These are phyloP conservation scores for Odontamblyopus rebecca DNA, from an alignment of 2,797 vertebrate genomes.

Conservation along the genomic window DNA sequence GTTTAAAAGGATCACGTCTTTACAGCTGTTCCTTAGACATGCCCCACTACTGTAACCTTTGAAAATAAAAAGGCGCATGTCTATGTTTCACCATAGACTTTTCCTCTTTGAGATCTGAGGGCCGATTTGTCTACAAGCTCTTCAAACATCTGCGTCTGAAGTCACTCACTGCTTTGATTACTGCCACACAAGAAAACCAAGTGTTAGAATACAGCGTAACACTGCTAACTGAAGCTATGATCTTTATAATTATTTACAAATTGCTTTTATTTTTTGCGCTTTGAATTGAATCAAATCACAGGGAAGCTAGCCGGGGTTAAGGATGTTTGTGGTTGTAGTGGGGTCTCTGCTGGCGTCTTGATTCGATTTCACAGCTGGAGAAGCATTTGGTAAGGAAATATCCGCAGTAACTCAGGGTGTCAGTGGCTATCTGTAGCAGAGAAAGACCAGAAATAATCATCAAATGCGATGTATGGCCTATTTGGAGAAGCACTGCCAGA, in stretches of 20 bases:
- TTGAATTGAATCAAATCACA: constrained; percentile 13
- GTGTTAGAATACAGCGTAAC: constrained; percentile 34
- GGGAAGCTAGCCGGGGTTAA: constrained; percentile 20
- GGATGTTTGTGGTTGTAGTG: constrained; percentile 54
- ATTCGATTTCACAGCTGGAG: constrained; percentile 61
- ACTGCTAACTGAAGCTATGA: constrained; percentile 37
- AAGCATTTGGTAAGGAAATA: constrained; percentile 60
- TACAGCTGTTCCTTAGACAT: constrained; percentile 26
- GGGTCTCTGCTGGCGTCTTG: constrained; percentile 31
- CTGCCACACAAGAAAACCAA: constrained; percentile 44
- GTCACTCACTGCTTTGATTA: constrained; percentile 45
- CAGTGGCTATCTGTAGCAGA: constrained; percentile 62
- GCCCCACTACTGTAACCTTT: constrained; percentile 20
- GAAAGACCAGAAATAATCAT: constrained; percentile 70
- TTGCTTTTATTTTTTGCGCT: constrained; percentile 12
- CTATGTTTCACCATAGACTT: constrained; percentile 47
- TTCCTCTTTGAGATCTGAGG: constrained; percentile 48
- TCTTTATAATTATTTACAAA: constrained; percentile 56
- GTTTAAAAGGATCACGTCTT: not conserved
- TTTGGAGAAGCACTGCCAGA: constrained; percentile 59
- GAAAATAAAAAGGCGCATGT: constrained; percentile 35
- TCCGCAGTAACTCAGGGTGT: constrained; percentile 59
- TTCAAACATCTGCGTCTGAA: constrained; percentile 49
- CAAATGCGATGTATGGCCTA: constrained; percentile 64
- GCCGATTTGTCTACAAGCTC: constrained; percentile 34